These are phyloP conservation scores for Paragorgia papillata DNA, from an alignment of 92 coral and sea anemone species.

Conservation along the genomic window DNA sequence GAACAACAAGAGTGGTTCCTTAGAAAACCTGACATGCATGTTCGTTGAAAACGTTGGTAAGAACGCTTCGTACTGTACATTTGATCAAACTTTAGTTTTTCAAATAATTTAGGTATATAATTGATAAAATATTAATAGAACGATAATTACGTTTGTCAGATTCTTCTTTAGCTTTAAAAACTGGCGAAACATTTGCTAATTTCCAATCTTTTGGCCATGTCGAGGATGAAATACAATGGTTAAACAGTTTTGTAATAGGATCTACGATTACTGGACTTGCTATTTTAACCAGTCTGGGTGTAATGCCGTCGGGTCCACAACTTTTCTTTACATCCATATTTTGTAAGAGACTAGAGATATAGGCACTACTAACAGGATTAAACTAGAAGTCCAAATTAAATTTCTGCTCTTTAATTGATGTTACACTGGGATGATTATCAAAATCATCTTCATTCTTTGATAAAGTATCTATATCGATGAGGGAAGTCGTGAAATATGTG, in stretches of 20 bases:
- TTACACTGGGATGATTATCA: constrained; percentile 36
- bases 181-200: neutral
- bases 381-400: constrained; percentile 19
- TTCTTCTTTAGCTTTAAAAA: neutral
- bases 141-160: neutral
- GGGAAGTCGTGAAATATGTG: constrained; percentile 32
- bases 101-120: neutral
- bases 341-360: constrained; percentile 23
- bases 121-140: neutral
- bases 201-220: neutral
- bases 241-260: neutral
- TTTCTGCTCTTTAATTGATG: constrained; percentile 7
- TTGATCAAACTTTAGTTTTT: no score
- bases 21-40: constrained; percentile 42
- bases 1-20: constrained; percentile 43
- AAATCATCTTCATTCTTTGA: constrained; percentile 28
- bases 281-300: neutral
- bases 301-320: constrained; percentile 2
- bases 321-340: constrained; percentile 33
- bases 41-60: no score
- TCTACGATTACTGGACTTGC: neutral
- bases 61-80: no score
- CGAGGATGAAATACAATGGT: neutral
- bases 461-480: neutral
- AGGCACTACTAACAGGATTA: constrained; percentile 15